phyloP scores from a whole-genome alignment of 2,888 invertebrate species.

The Peribatodes rhomboidaria region DNA sequence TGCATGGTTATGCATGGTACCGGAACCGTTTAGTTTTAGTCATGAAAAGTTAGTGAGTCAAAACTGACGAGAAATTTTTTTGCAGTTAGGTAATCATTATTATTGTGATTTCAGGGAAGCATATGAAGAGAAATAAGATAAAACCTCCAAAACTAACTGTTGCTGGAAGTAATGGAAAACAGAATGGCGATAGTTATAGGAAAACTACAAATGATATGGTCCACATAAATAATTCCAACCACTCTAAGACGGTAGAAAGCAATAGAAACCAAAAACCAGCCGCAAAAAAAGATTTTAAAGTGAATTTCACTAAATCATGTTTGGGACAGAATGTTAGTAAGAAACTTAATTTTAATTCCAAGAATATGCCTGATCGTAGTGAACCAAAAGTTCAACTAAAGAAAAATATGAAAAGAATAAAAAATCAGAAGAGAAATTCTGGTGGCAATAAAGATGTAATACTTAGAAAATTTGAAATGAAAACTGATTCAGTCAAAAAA shows the following conservation, averaged over 20 bases:
- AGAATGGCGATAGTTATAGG: conserved; percentile 15
- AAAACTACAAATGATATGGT: conserved; percentile 4
- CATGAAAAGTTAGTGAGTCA: too few species aligned
- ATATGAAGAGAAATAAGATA: conserved; percentile 62
- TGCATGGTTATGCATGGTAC: too few species aligned
- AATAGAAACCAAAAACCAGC: background rate
- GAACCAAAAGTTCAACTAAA: background rate
- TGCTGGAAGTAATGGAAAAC: conserved; percentile 29
- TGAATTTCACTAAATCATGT: background rate
- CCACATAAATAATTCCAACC: conserved; percentile 2
- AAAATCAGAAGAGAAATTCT: conserved; percentile 22
- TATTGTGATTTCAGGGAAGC: conserved; percentile 59
- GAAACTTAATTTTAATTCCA: conserved; percentile 8
- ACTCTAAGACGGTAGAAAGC: conserved; percentile 10
- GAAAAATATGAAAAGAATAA: conserved; percentile 22
- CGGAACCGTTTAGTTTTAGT: too few species aligned
- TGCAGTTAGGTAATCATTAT: background rate
- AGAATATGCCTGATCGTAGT: background rate
- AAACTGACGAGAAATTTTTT: too few species aligned
- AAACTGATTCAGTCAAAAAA: conserved; percentile 50
- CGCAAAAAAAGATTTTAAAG: background rate
- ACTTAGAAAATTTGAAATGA: conserved; percentile 49
- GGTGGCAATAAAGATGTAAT: conserved; percentile 33
- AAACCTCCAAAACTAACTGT: conserved; percentile 31
- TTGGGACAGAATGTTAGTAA: conserved; percentile 1